A percentile compares a stretch with the other conserved stretches of the same genome.
Evolutionary conservation across 2,797 vertebrate species (phyloP).

Genomic region (Toxotes lorentzi): DNA sequence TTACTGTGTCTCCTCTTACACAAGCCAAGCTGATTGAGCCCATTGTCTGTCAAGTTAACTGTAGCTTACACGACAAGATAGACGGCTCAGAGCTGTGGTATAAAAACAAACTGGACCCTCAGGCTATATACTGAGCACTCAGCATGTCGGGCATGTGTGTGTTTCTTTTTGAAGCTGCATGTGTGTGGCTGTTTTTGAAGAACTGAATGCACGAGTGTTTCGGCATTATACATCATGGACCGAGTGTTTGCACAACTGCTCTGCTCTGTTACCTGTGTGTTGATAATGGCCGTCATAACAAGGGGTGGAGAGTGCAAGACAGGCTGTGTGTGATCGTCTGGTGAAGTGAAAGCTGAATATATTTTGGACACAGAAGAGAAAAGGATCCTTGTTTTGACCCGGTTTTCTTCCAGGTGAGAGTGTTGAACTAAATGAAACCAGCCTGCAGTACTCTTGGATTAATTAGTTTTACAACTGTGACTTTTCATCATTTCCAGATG

Average conservation of each 20-base stretch:
- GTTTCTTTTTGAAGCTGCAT: constrained; percentile 20
- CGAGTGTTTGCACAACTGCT: constrained; percentile 14
- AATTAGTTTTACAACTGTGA: background rate
- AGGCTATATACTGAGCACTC: constrained; percentile 36
- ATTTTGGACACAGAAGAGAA: constrained; percentile 2
- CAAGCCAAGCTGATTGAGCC: constrained; percentile 31
- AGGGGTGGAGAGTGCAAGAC: background rate
- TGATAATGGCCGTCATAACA: constrained; percentile 2
- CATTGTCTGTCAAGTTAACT: constrained; percentile 41
- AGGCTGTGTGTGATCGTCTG: background rate
- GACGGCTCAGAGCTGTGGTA: constrained; percentile 33
- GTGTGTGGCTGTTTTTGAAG: constrained; percentile 5
- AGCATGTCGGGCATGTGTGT: constrained; percentile 15
- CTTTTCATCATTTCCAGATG: background rate
- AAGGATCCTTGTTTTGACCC: background rate
- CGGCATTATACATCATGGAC: background rate
- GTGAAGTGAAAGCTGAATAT: background rate
- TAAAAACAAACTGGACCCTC: constrained; percentile 48
- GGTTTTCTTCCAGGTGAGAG: background rate
- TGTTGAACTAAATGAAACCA: constrained; percentile 5
- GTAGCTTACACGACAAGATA: constrained; percentile 20
- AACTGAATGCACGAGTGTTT: constrained; percentile 6
- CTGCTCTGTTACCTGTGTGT: background rate
- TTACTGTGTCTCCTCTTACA: constrained; percentile 25
- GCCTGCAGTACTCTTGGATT: background rate